Conservation (phyloP, 2,113 vertebrate species). For the Silurus glanis region DNA sequence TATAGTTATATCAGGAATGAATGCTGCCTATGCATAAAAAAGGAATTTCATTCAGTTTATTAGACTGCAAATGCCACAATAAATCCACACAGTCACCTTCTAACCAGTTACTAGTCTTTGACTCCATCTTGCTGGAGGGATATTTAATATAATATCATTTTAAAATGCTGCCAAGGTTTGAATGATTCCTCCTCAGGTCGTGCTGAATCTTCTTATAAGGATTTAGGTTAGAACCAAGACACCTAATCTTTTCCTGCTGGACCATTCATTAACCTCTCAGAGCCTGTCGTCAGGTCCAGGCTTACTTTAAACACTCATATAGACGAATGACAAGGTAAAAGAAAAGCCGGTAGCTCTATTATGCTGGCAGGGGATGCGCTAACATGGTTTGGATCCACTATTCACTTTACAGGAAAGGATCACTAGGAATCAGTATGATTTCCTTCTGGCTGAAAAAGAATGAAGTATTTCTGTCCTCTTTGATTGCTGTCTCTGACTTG, state of each 20-base stretch:
- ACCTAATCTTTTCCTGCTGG: background rate
- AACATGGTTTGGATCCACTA: background rate
- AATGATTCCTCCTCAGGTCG: background rate
- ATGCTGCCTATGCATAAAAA: background rate
- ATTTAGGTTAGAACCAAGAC: background rate
- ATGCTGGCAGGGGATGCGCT: background rate
- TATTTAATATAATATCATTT: too few species aligned
- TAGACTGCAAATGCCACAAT: background rate
- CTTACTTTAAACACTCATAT: background rate
- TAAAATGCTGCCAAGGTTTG: background rate
- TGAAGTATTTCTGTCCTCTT: background rate
- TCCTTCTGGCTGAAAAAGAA: background rate
- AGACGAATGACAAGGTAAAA: background rate
- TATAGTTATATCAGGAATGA: background rate
- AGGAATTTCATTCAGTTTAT: background rate
- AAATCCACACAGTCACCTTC: background rate
- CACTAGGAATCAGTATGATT: background rate
- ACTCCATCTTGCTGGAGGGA: background rate
- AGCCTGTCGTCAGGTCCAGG: background rate
- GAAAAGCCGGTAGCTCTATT: background rate
- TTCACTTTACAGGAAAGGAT: background rate
- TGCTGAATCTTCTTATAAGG: background rate
- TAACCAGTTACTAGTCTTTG: background rate
- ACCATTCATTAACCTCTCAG: background rate
- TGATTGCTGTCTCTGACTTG: background rate